These are phyloP conservation scores for Shargacucullia verbasci DNA, from an alignment of 2,888 invertebrate genomes.

Conservation along the genomic window DNA sequence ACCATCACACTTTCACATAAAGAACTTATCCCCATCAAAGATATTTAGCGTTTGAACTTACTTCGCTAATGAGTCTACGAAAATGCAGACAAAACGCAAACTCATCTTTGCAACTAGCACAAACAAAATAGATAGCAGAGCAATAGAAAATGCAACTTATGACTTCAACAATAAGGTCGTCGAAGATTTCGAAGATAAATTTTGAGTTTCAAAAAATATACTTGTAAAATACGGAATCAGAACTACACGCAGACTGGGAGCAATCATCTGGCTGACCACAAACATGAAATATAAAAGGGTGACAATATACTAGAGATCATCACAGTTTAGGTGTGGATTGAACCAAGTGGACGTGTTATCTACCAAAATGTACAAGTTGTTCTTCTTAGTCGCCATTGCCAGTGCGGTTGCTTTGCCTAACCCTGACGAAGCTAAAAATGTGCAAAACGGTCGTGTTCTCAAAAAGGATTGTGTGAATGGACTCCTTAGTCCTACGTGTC, in stretches of 20 bases:
- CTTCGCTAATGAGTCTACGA: slow-evolving; percentile 66
- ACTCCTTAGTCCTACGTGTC: slow-evolving; percentile 69
- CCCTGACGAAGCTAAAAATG: slow-evolving; percentile 59
- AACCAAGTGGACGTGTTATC: slow-evolving; percentile 61
- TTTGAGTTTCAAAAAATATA: slow-evolving; percentile 34
- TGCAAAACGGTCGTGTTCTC: slow-evolving; percentile 57
- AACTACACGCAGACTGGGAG: slow-evolving; percentile 66
- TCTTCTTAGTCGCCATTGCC: slow-evolving; percentile 56
- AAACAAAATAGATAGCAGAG: slow-evolving; percentile 15
- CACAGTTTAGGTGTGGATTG: slow-evolving; percentile 64
- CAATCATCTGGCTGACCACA: slow-evolving; percentile 75
- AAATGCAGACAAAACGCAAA: slow-evolving; percentile 61
- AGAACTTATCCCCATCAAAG: slow-evolving; percentile 41
- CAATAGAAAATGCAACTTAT: slow-evolving; percentile 53
- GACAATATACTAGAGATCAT: slow-evolving; percentile 60
- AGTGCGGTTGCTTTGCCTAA: slow-evolving; percentile 67
- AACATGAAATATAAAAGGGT: slow-evolving; percentile 78
- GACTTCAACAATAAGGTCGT: slow-evolving; percentile 26
- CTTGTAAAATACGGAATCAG: slow-evolving; percentile 59
- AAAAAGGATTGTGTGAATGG: slow-evolving; percentile 73
- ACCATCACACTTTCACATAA: slow-evolving; percentile 44
- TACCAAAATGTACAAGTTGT: slow-evolving; percentile 65
- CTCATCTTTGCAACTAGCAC: slow-evolving; percentile 42
- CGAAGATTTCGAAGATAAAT: slow-evolving; percentile 3
- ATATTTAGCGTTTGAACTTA: slow-evolving; percentile 42